phyloP scores from a whole-genome alignment of 2,113 vertebrate genomes.

The Brachyistius frenatus region DNA sequence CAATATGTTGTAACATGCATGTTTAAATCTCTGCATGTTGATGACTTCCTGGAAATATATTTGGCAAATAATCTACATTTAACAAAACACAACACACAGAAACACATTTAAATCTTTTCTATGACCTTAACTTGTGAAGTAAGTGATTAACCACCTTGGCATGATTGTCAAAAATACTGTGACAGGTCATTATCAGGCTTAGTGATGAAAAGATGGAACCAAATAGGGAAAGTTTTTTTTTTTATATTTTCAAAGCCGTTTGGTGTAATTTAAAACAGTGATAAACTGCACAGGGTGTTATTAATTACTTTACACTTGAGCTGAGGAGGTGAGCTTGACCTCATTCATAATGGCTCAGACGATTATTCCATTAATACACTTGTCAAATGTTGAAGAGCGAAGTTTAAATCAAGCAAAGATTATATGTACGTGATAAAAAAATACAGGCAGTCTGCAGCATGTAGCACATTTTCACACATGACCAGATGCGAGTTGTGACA shows the following conservation, averaged over 20 bases:
- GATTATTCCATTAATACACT: conserved; percentile 55
- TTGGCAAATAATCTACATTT: not conserved
- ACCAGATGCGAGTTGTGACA: conserved; percentile 47
- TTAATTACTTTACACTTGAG: conserved; percentile 57
- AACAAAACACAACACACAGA: not conserved
- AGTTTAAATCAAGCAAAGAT: conserved; percentile 17
- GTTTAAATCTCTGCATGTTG: conserved; percentile 1
- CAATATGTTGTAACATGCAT: conserved; percentile 15
- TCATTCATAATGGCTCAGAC: conserved; percentile 49
- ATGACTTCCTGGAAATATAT: conserved; percentile 10
- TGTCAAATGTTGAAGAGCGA: conserved; percentile 25
- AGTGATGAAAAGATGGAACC: conserved; percentile 16
- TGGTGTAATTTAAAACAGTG: conserved; percentile 44
- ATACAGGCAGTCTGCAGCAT: not conserved
- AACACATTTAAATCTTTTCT: not conserved
- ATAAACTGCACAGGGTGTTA: conserved; percentile 48
- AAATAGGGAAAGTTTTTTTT: conserved; percentile 8
- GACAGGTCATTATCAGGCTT: conserved; percentile 34
- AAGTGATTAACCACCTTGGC: conserved; percentile 7
- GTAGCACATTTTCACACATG: too few species aligned
- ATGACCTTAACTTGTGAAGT: not conserved
- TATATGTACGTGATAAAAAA: conserved; percentile 22
- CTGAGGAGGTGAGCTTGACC: conserved; percentile 34
- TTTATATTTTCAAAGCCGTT: conserved; percentile 4
- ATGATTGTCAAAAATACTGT: conserved; percentile 28